These are phyloP conservation scores for Pelecanus crispus DNA, from an alignment of 2,113 vertebrate species.

Conservation along the genomic window DNA sequence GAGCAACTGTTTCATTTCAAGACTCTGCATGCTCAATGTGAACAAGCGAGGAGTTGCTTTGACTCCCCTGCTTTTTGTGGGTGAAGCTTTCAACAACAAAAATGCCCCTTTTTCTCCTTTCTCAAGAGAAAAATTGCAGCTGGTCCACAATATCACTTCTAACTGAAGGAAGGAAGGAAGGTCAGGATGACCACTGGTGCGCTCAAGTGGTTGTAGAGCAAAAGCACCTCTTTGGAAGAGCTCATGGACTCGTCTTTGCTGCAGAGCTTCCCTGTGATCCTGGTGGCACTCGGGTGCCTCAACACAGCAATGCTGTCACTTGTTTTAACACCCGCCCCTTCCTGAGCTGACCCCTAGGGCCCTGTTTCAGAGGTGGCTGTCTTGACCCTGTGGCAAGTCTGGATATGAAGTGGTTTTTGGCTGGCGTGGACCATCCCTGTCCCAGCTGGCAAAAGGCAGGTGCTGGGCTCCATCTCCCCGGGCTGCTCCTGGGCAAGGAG, in stretches of 20 bases:
- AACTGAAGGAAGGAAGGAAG: not conserved
- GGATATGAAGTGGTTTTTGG: not conserved
- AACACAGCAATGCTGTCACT: not conserved
- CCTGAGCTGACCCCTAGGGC: not conserved
- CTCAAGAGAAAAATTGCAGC: not conserved
- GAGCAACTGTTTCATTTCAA: not conserved
- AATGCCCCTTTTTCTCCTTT: not conserved
- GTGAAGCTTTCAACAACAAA: not conserved
- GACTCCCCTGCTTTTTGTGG: not conserved
- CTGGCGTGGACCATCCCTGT: not conserved
- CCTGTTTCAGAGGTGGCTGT: not conserved
- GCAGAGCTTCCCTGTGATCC: fast-evolving
- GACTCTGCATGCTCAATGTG: fast-evolving
- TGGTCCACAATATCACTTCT: no score
- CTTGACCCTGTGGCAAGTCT: fast-evolving
- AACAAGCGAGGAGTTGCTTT: not conserved
- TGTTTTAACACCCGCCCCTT: not conserved
- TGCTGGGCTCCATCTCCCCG: not conserved
- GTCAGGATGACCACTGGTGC: fast-evolving
- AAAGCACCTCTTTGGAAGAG: not conserved
- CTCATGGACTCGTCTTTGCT: not conserved
- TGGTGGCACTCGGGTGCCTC: not conserved
- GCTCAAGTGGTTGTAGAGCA: not conserved
- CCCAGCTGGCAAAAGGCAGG: not conserved
- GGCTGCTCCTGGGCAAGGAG: not conserved